Evolutionary conservation across 2,113 vertebrate genomes (phyloP).

Genomic region (Rattus norvegicus): GRCr8 NC_086025.1:133970001-133970500

Average conservation of each 20-base stretch:
- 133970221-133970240: not conserved
- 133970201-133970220: not conserved
- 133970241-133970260: not conserved
- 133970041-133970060: not conserved
- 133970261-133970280: not conserved
- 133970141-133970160: not conserved
- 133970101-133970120: not conserved
- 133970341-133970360: not conserved
- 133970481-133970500: not conserved
- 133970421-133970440: not conserved
- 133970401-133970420: no score
- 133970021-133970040: not conserved
- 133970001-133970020: not conserved
- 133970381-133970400: not conserved
- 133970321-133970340: not conserved
- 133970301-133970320: not conserved
- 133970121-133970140: not conserved
- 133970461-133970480: not conserved
- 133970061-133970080: conserved; percentile 20
- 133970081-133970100: not conserved
- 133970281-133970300: not conserved
- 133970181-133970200: not conserved
- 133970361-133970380: not conserved
- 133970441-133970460: not conserved
- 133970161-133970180: not conserved